A percentile compares a stretch with the other conserved stretches of the same genome.
Conservation (phyloP, 2,888 invertebrate genomes). For the Dioctria linearis region DNA sequence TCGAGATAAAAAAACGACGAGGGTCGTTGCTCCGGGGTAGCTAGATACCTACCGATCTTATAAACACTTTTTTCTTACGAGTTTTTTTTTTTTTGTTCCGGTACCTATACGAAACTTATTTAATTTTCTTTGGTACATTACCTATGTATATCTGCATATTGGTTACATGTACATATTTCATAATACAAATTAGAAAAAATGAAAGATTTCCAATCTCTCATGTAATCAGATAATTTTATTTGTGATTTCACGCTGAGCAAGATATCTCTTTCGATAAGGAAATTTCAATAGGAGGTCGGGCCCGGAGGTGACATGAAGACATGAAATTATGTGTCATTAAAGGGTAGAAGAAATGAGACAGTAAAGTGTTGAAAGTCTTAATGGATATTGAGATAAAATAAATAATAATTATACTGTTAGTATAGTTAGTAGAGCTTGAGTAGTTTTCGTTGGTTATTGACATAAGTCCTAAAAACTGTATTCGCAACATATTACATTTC, state of each 20-base stretch:
- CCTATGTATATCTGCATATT: neutral
- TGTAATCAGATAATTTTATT: conserved; percentile 58
- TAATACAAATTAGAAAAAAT: conserved; percentile 25
- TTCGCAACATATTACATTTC: no score
- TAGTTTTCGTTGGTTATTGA: no score
- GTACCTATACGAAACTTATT: conserved; percentile 54
- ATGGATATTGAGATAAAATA: neutral
- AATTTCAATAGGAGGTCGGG: neutral
- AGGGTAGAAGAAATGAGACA: conserved; percentile 6
- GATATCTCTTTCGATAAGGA: conserved; percentile 41
- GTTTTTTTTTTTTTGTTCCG: conserved; percentile 5
- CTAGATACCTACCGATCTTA: no score
- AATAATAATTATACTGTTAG: no score
- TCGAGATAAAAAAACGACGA: conserved; percentile 32
- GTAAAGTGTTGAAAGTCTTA: conserved; percentile 30
- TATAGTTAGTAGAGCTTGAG: no score
- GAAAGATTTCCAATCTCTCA: conserved; percentile 50
- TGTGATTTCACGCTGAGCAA: conserved; percentile 53
- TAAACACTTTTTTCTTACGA: conserved; percentile 3
- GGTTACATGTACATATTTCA: neutral
- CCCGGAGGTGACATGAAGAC: conserved; percentile 9
- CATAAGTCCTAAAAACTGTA: no score
- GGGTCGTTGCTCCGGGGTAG: neutral
- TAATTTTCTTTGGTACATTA: conserved; percentile 31
- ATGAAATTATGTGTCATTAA: conserved; percentile 6